These are phyloP conservation scores for Drosophila pegasa DNA, from an alignment of 2,888 invertebrate genomes.

Conservation along the genomic window DNA sequence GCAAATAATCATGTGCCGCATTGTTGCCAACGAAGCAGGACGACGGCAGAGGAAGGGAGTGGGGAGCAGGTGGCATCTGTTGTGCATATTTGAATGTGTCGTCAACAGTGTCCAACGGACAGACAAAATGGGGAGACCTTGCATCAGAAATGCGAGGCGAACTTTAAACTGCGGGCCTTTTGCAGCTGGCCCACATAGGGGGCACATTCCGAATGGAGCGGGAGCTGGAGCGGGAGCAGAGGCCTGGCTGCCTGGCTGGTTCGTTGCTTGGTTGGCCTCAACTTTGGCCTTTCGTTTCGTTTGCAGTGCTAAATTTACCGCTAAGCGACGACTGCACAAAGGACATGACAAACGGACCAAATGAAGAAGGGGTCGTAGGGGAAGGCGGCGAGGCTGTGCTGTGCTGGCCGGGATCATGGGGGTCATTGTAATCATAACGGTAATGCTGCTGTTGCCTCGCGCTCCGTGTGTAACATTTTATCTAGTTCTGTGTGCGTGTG, in stretches of 20 bases:
- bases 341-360: constrained; percentile 49
- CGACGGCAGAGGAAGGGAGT: neutral
- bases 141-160: constrained; percentile 50
- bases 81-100: constrained; percentile 54
- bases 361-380: neutral
- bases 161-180: constrained; percentile 70
- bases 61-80: constrained; percentile 24
- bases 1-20: constrained; percentile 77
- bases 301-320: constrained; percentile 58
- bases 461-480: constrained; percentile 11
- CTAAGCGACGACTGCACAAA: constrained; percentile 67
- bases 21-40: constrained; percentile 48
- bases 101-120: constrained; percentile 38
- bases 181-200: constrained; percentile 20
- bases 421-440: constrained; percentile 80
- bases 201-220: constrained; percentile 12
- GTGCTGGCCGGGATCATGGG: constrained; percentile 76
- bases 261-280: constrained; percentile 33
- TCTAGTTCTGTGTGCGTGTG: neutral
- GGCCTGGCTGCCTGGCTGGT: constrained; percentile 13
- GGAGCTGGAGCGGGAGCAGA: constrained; percentile 13
- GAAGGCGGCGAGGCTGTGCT: constrained; percentile 13
- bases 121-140: constrained; percentile 51
- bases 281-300: constrained; percentile 33
- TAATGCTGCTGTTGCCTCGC: constrained; percentile 55